Evolutionary conservation across 2,888 invertebrate genomes (phyloP).

Genomic region (Rhodophaea formosa): DNA sequence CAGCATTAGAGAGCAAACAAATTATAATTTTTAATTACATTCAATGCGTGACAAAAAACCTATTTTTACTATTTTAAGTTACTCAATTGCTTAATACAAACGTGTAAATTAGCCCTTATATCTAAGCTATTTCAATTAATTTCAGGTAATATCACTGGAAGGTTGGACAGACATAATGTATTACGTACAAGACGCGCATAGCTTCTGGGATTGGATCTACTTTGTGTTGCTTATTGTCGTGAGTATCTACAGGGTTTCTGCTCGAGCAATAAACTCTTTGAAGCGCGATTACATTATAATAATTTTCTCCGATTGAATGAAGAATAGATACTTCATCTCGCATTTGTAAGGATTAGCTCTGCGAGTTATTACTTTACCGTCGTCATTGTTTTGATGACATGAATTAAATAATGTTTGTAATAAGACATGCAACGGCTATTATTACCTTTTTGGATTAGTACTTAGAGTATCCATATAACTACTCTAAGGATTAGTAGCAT

Average conservation of each 20-base stretch:
- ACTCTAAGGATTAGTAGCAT: no score
- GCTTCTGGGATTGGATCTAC: constrained; percentile 99
- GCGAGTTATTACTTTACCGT: background rate
- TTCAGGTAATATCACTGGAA: constrained; percentile 98
- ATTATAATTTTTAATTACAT: no score
- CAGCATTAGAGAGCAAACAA: no score
- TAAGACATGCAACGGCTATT: no score
- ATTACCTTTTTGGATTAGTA: no score
- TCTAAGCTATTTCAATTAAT: constrained; percentile 21
- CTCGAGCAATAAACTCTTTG: constrained; percentile 17
- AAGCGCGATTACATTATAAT: background rate
- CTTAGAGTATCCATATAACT: no score
- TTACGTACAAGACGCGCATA: constrained; percentile 99
- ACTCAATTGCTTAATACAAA: no score
- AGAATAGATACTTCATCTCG: background rate
- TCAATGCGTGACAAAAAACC: no score
- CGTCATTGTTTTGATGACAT: background rate
- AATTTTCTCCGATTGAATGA: background rate
- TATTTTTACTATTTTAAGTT: no score
- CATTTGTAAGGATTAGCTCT: background rate
- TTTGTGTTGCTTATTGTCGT: constrained; percentile 99
- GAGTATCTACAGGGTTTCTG: constrained; percentile 67
- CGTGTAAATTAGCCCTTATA: background rate
- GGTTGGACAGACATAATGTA: constrained; percentile 99
- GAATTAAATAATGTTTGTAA: no score